Evolutionary conservation across 2,888 invertebrate genomes (phyloP), one percentile per base, ranked within the genome.

Genomic region (Xestia sexstrigata): DNA sequence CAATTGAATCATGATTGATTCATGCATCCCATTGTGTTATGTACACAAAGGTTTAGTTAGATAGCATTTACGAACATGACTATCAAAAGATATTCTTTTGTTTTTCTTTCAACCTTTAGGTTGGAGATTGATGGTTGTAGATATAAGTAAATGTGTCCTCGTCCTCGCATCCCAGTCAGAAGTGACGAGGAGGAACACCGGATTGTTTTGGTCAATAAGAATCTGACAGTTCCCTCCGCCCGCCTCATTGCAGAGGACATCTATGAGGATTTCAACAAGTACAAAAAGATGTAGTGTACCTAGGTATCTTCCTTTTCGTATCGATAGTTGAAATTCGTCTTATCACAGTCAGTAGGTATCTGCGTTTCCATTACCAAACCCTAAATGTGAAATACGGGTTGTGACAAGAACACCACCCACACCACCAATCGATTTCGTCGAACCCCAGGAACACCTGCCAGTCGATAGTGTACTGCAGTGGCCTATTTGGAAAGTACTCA

Each of bases 1-100:
- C 11, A 52, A 52, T 35, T 68, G 17, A 52, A 63, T 68, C 77
- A 55, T 73, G 49, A 72, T 42, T 72, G 62, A 75, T 74, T 69
- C 49, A 45, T 66, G 62, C 35, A 58, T 72, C 2, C 49, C 23
- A 65, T 81, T 78, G 71, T 82, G 30, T 76, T 9, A 4, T 17
- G 11, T 35, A 70, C 23, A 71, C 78, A 81, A 77, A n/a, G 70
- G 35, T 26, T 55, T 45, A 45, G 45, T 47, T 35, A 20, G 60
- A 63, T 65, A 68, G 45, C 52, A 35, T 67, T 63, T 60, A 42
- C 7, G 20, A 49, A 68, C 35, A 58, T 42, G 15, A 39, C 30
- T 58, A 49, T 13, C 15, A 49, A 30, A n/a, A 8, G 2, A 5
- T 30, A 23, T 26, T 60, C 45, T 60, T 63, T 63, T 63, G 13